Percentiles rank a stretch among this genome's conserved stretches.
phyloP scores from a whole-genome alignment of 1,140 invertebrate genomes.

The Papilio aristodemus region DNA sequence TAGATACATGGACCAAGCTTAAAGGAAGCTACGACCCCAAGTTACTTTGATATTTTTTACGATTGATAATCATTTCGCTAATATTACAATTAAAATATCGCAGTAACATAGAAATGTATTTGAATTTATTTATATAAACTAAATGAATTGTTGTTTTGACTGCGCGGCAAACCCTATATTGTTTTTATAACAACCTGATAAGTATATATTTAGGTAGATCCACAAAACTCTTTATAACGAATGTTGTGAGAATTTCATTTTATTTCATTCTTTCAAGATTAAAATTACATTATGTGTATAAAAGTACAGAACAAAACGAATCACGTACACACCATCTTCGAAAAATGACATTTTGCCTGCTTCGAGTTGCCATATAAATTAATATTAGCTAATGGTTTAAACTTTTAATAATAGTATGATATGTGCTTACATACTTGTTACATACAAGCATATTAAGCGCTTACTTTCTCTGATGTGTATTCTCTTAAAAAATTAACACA shows the following conservation, averaged over 20 bases:
- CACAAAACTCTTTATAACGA: background rate
- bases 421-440: no score
- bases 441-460: no score
- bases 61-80: background rate
- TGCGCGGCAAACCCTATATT: conserved; percentile 23
- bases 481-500: no score
- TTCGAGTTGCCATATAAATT: background rate
- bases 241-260: background rate
- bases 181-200: conserved; percentile 12
- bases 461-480: no score
- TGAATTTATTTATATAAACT: background rate
- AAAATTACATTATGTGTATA: background rate
- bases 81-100: background rate
- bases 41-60: background rate
- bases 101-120: background rate
- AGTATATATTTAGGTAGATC: conserved; percentile 14
- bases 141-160: conserved; percentile 17
- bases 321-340: conserved; percentile 32
- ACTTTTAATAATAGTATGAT: no score
- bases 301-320: conserved; percentile 25
- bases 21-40: background rate
- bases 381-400: no score
- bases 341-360: conserved; percentile 25
- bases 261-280: background rate
- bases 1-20: background rate